Evolutionary conservation across 2,113 vertebrate species (phyloP).

Genomic region (Kobus ellipsiprymnus): DNA sequence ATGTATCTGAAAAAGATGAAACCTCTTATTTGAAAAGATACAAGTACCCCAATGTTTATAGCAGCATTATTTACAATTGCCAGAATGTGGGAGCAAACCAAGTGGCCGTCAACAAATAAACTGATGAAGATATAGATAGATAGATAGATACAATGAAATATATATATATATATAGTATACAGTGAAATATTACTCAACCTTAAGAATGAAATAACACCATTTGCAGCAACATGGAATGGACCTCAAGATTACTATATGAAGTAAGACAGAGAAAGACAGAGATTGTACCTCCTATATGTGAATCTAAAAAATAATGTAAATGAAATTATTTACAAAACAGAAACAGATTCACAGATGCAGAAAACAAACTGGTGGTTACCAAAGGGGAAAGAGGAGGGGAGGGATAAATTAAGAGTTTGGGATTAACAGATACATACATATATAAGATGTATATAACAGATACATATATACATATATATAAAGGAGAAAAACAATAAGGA

Average conservation of each 20-base stretch:
- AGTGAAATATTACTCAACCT: not conserved
- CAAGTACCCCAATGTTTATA: not conserved
- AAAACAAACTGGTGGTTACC: not conserved
- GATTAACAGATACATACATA: not conserved
- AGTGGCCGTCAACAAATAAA: not conserved
- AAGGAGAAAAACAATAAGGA: not conserved
- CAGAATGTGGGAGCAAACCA: not conserved
- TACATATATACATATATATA: not conserved
- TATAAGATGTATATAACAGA: not conserved
- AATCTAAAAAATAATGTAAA: not conserved
- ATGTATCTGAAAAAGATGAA: not conserved
- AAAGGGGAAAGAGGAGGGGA: not conserved
- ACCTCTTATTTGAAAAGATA: not conserved
- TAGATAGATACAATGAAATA: not conserved
- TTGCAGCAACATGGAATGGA: not conserved
- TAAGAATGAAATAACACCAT: not conserved
- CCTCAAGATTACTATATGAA: not conserved
- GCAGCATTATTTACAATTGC: not conserved
- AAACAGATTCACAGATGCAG: not conserved
- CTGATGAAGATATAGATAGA: not conserved
- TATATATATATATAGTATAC: not conserved
- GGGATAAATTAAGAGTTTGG: not conserved
- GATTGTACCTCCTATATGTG: not conserved
- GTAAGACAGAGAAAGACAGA: not conserved
- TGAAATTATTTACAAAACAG: not conserved